A percentile compares a stretch with the other conserved stretches of the same genome.
Evolutionary conservation across 2,888 invertebrate species (phyloP).

Genomic region (Gibbula magus): DNA sequence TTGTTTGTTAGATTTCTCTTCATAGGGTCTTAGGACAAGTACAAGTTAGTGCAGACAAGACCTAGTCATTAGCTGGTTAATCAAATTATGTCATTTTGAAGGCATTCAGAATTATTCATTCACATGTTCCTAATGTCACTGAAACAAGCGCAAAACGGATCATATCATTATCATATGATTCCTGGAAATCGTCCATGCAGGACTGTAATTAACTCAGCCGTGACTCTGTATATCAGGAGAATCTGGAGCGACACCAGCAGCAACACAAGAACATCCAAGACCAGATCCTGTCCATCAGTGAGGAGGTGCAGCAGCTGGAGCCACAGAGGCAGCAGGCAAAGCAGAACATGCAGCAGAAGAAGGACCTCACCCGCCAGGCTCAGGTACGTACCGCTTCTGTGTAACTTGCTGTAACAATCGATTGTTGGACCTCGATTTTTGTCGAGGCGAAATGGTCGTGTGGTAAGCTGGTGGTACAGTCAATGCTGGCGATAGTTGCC

Average conservation of each 20-base stretch:
- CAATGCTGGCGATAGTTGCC: no score
- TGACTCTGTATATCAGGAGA: slow-evolving; percentile 42
- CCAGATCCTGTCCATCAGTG: slow-evolving; percentile 51
- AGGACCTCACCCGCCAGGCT: slow-evolving; percentile 50
- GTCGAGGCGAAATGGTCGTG: no score
- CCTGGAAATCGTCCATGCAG: no score
- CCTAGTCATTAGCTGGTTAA: no score
- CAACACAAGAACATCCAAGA: slow-evolving; percentile 54
- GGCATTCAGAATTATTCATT: no score
- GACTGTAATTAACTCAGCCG: neutral
- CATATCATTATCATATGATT: no score
- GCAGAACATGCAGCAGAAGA: slow-evolving; percentile 51
- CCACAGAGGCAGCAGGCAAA: slow-evolving; percentile 58
- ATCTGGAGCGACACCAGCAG: slow-evolving; percentile 52
- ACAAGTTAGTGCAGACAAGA: no score
- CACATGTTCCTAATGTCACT: no score
- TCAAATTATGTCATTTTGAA: no score
- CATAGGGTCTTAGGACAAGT: neutral
- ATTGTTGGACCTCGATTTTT: no score
- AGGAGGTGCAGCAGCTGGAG: slow-evolving; percentile 59
- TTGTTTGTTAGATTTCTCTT: neutral
- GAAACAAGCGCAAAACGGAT: no score
- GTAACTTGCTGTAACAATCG: neutral
- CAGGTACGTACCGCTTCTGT: slow-evolving; percentile 46
- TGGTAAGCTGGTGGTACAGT: no score